Percentiles rank a stretch among this genome's conserved stretches.
Conservation (phyloP, 2,113 vertebrate species). For the Numida meleagris region DNA sequence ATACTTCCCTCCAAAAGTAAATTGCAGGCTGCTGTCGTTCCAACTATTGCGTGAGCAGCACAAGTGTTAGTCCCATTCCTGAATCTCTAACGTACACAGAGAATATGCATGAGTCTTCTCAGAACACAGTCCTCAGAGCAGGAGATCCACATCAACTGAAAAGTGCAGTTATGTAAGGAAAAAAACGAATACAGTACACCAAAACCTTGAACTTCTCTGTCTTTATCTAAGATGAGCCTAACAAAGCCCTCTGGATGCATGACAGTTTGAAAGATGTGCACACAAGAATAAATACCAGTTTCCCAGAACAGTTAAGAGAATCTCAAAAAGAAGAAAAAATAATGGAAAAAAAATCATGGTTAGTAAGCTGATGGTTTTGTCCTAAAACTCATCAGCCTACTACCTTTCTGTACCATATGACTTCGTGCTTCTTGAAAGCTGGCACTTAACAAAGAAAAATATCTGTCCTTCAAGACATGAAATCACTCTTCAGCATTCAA, state of each 20-base stretch:
- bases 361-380: background rate
- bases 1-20: background rate
- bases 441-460: background rate
- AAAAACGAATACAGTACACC: background rate
- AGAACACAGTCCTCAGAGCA: background rate
- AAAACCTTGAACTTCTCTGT: background rate
- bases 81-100: background rate
- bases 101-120: background rate
- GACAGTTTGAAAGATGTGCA: background rate
- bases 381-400: background rate
- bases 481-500: background rate
- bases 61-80: background rate
- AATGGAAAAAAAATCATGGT: background rate
- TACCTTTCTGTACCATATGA: background rate
- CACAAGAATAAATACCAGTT: background rate
- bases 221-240: background rate
- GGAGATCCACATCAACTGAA: background rate
- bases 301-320: background rate
- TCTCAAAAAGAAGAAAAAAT: background rate
- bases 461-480: background rate
- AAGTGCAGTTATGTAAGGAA: background rate
- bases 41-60: rapidly evolving
- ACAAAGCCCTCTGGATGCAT: background rate
- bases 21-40: background rate
- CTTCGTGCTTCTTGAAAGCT: background rate